These are phyloP conservation scores for Achlya flavicornis DNA, from an alignment of 2,888 invertebrate genomes.

Conservation along the genomic window DNA sequence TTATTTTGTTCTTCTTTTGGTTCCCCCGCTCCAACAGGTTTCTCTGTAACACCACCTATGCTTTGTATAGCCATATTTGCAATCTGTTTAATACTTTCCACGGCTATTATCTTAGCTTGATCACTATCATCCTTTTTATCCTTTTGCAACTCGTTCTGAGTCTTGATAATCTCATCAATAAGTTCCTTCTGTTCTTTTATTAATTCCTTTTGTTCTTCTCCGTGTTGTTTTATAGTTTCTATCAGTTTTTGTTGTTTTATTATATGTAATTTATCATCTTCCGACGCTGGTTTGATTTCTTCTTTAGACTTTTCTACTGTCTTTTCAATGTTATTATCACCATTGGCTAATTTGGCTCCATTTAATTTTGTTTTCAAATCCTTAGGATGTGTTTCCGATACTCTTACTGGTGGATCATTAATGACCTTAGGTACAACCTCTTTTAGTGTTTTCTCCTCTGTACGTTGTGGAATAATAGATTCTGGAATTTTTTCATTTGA, in stretches of 20 bases:
- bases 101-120: slow-evolving; percentile 77
- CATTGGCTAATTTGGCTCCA: slow-evolving; percentile 50
- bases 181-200: slow-evolving; percentile 87
- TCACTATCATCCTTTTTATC: slow-evolving; percentile 74
- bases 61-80: slow-evolving; percentile 77
- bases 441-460: slow-evolving; percentile 60
- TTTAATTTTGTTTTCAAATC: slow-evolving; percentile 58
- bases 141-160: slow-evolving; percentile 76
- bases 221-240: slow-evolving; percentile 87
- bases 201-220: slow-evolving; percentile 87
- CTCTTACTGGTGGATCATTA: slow-evolving; percentile 43
- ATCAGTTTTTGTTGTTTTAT: slow-evolving; percentile 80
- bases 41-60: slow-evolving; percentile 69
- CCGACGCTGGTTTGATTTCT: slow-evolving; percentile 27
- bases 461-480: slow-evolving; percentile 43
- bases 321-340: slow-evolving; percentile 30
- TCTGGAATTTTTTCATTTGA: slow-evolving; percentile 65
- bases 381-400: slow-evolving; percentile 64
- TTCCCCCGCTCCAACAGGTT: slow-evolving; percentile 47
- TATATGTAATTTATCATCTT: slow-evolving; percentile 53
- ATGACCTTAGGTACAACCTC: slow-evolving; percentile 52
- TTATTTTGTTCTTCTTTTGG: slow-evolving; percentile 55
- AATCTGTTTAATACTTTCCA: slow-evolving; percentile 79
- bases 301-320: slow-evolving; percentile 34
- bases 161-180: slow-evolving; percentile 84